phyloP scores from a whole-genome alignment of 2,888 invertebrate species.

The Pasiphila rectangulata region DNA sequence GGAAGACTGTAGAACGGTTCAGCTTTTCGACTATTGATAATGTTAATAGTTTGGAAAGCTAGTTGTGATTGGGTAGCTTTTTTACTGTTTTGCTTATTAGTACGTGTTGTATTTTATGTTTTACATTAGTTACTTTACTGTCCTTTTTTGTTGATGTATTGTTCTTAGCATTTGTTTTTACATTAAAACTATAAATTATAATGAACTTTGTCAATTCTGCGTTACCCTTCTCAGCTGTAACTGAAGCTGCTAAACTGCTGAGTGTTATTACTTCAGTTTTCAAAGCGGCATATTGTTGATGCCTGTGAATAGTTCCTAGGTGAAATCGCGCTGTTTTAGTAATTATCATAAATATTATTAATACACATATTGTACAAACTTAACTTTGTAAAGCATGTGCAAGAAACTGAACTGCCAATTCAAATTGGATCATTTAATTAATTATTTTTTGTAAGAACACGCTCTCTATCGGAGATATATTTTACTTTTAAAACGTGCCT shows the following conservation, averaged over 20 bases:
- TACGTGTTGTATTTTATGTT: constrained; percentile 25
- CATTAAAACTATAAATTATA: background rate
- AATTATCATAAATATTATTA: constrained; percentile 10
- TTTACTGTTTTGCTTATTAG: constrained; percentile 25
- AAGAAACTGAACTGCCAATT: too few species aligned
- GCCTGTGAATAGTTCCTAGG: constrained; percentile 27
- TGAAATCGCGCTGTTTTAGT: constrained; percentile 20
- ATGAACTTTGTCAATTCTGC: constrained; percentile 11
- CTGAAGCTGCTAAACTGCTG: constrained; percentile 2
- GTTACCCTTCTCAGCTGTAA: background rate
- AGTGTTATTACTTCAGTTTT: constrained; percentile 11
- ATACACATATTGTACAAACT: constrained; percentile 1
- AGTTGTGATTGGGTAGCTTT: constrained; percentile 39
- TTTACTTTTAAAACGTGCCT: too few species aligned
- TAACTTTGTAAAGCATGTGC: constrained; percentile 15
- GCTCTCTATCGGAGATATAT: too few species aligned
- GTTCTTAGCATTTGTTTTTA: constrained; percentile 8
- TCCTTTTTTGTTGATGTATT: constrained; percentile 13
- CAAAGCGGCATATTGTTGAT: constrained; percentile 14
- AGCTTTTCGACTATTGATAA: constrained; percentile 70
- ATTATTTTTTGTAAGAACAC: too few species aligned
- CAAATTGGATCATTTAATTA: too few species aligned
- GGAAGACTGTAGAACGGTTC: constrained; percentile 58
- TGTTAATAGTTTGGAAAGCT: constrained; percentile 68
- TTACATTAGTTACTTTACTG: constrained; percentile 18